A percentile compares a stretch with the other conserved stretches of the same genome.
These are phyloP conservation scores for Hydraecia micacea DNA, from an alignment of 2,888 invertebrate species.

Conservation along the genomic window DNA sequence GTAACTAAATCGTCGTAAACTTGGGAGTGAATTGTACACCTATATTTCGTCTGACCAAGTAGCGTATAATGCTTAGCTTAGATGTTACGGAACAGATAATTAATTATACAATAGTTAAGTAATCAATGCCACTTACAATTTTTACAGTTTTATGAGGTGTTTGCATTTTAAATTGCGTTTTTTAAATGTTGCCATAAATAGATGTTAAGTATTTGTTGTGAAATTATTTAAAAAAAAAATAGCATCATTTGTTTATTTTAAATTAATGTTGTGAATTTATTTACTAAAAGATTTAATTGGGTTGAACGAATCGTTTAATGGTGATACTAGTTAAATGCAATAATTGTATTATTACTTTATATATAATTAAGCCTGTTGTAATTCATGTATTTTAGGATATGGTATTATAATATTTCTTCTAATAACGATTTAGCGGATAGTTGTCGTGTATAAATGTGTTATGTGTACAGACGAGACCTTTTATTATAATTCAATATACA, in stretches of 20 bases:
- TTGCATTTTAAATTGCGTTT: constrained; percentile 71
- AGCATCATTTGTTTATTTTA: constrained; percentile 75
- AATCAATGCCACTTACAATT: constrained; percentile 54
- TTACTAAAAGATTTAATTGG: constrained; percentile 80
- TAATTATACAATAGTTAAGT: constrained; percentile 50
- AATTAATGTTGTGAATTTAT: constrained; percentile 82
- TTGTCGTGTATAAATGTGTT: constrained; percentile 82
- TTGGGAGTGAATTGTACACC: constrained; percentile 53
- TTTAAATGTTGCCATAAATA: constrained; percentile 81
- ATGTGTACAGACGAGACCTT: constrained; percentile 84
- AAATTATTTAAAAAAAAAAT: constrained; percentile 63
- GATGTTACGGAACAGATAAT: constrained; percentile 53
- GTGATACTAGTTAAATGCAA: constrained; percentile 86
- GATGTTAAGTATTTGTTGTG: constrained; percentile 73
- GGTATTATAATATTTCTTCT: constrained; percentile 72
- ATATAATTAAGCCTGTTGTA: constrained; percentile 76
- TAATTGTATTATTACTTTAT: constrained; percentile 74
- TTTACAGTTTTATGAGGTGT: constrained; percentile 50
- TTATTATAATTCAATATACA: constrained; percentile 86
- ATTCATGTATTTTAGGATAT: constrained; percentile 78
- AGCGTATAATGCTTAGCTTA: constrained; percentile 69
- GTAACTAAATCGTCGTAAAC: constrained; percentile 59
- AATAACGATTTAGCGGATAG: constrained; percentile 72
- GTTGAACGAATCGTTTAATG: constrained; percentile 79
- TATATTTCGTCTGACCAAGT: constrained; percentile 78